These are phyloP conservation scores for Linnaemya tessellans DNA, from an alignment of 2,888 invertebrate genomes.

Conservation along the genomic window DNA sequence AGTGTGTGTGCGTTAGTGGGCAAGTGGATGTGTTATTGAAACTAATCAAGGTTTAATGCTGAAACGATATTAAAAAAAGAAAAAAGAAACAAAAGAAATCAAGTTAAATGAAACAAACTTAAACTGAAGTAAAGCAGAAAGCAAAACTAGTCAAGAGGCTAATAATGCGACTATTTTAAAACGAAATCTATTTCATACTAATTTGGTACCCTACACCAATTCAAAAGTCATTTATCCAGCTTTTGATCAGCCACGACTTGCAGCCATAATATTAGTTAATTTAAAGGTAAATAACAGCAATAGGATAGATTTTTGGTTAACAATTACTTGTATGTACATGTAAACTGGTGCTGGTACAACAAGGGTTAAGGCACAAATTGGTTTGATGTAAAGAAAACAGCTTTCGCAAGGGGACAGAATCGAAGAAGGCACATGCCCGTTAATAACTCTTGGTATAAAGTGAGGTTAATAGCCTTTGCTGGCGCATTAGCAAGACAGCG, in stretches of 20 bases:
- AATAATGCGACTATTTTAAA: constrained; percentile 18
- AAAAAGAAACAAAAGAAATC: constrained; percentile 25
- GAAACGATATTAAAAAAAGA: constrained; percentile 14
- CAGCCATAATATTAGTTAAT: too few relatives aligned
- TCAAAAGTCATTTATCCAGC: neutral
- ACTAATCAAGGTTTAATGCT: constrained; percentile 66
- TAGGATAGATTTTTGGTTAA: too few relatives aligned
- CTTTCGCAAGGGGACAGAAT: too few relatives aligned
- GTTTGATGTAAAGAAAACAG: too few relatives aligned
- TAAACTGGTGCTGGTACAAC: too few relatives aligned
- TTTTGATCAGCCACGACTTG: neutral
- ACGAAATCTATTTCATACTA: neutral
- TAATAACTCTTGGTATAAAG: too few relatives aligned
- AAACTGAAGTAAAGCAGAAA: constrained; percentile 38
- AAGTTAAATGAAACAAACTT: constrained; percentile 44
- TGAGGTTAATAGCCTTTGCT: too few relatives aligned
- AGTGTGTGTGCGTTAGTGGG: neutral
- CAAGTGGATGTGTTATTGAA: neutral
- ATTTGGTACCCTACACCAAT: constrained; percentile 31
- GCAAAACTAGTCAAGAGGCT: neutral
- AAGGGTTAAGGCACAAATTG: too few relatives aligned
- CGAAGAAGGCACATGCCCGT: too few relatives aligned
- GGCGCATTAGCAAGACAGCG: too few relatives aligned
- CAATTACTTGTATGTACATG: too few relatives aligned
- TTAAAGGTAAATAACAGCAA: too few relatives aligned